These are phyloP conservation scores for Monodelphis domestica DNA, from an alignment of 2,797 vertebrate species.

Conservation along the genomic window DNA sequence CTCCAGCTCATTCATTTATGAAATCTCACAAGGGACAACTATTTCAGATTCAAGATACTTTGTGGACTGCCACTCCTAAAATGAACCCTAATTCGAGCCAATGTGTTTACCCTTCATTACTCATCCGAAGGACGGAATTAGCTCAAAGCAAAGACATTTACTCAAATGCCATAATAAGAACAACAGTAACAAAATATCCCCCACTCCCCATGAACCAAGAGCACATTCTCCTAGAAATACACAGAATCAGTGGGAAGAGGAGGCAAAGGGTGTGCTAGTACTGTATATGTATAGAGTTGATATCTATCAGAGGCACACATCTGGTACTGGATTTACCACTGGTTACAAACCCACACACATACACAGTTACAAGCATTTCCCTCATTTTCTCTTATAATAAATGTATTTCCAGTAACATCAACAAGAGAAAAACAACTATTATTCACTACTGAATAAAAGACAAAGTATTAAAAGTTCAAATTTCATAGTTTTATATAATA, in stretches of 20 bases:
- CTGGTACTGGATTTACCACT: too few relatives aligned
- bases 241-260: background rate
- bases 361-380: too few relatives aligned
- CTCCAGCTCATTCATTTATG: background rate
- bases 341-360: too few relatives aligned
- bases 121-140: background rate
- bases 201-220: background rate
- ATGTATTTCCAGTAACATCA: too few relatives aligned
- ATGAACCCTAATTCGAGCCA: background rate
- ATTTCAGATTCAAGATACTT: background rate
- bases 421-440: background rate
- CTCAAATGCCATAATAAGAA: background rate
- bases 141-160: background rate
- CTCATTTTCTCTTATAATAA: too few relatives aligned
- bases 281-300: too few relatives aligned
- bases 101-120: background rate
- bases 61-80: background rate
- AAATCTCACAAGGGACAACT: background rate
- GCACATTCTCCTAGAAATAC: background rate
- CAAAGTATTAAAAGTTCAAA: conserved; percentile 9
- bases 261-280: background rate
- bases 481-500: background rate
- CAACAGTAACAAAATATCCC: background rate
- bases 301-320: too few relatives aligned
- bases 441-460: background rate